Percentiles rank a stretch among this genome's conserved stretches.
phyloP scores from a whole-genome alignment of 2,797 vertebrate genomes.

The Chelon labrosus region DNA sequence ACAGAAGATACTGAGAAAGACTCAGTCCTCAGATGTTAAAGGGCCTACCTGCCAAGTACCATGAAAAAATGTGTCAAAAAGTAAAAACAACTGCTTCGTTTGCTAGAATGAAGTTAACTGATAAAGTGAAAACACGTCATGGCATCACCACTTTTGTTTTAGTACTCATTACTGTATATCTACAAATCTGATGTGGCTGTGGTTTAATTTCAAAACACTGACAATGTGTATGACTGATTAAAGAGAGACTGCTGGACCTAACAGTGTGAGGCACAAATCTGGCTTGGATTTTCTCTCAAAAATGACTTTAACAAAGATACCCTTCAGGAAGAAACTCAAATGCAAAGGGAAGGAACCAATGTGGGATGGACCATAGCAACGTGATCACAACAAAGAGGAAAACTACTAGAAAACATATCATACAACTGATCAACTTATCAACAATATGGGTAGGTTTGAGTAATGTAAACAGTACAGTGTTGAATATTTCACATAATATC shows the following conservation, averaged over 20 bases:
- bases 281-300: background rate
- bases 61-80: too few species aligned
- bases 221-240: too few species aligned
- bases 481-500: conserved; percentile 33
- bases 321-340: background rate
- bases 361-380: background rate
- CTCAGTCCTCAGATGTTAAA: too few species aligned
- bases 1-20: too few species aligned
- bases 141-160: too few species aligned
- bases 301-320: background rate
- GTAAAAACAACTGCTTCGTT: too few species aligned
- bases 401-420: background rate
- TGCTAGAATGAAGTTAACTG: too few species aligned
- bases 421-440: background rate
- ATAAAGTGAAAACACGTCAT: too few species aligned
- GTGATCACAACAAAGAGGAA: background rate
- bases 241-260: too few species aligned
- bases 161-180: background rate
- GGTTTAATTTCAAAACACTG: background rate
- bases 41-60: too few species aligned
- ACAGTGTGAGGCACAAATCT: background rate
- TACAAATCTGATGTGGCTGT: background rate
- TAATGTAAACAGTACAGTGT: conserved; percentile 14
- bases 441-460: background rate
- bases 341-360: background rate